phyloP scores from a whole-genome alignment of 2,888 invertebrate species.

The Cabera pusaria region DNA sequence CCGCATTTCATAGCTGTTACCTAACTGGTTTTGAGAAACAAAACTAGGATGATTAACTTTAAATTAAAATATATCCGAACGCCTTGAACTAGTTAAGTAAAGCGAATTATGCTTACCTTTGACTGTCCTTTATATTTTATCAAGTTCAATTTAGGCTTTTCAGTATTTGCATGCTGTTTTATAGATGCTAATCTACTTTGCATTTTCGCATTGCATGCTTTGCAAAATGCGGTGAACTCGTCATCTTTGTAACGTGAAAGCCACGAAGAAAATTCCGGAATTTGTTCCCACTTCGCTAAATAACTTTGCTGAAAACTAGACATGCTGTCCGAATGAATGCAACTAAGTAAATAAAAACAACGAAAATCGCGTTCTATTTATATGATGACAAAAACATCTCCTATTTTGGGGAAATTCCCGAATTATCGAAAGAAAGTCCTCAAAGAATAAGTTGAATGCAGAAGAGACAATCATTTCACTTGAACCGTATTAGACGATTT shows the following conservation, averaged over 20 bases:
- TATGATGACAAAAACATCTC: background rate
- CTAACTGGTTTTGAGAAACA: background rate
- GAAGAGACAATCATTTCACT: background rate
- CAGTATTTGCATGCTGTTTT: background rate
- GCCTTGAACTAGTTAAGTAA: background rate
- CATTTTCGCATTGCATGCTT: background rate
- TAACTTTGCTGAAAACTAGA: no score
- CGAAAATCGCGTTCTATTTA: background rate
- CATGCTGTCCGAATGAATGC: no score
- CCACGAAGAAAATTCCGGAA: background rate
- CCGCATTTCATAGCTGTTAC: background rate
- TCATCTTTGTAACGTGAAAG: background rate
- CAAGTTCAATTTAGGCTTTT: background rate
- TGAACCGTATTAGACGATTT: constrained; percentile 1
- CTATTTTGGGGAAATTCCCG: background rate
- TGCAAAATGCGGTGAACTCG: background rate
- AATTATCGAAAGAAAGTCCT: background rate
- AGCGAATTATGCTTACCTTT: background rate
- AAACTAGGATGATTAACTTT: background rate
- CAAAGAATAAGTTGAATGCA: background rate
- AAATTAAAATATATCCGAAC: background rate
- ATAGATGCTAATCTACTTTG: constrained; percentile 1
- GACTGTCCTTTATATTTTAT: background rate
- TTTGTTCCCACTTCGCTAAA: background rate
- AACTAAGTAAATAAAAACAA: no score